Percentiles rank a stretch among this genome's conserved stretches.
These are phyloP conservation scores for Eulithis testata DNA, from an alignment of 2,888 invertebrate species.

Conservation along the genomic window DNA sequence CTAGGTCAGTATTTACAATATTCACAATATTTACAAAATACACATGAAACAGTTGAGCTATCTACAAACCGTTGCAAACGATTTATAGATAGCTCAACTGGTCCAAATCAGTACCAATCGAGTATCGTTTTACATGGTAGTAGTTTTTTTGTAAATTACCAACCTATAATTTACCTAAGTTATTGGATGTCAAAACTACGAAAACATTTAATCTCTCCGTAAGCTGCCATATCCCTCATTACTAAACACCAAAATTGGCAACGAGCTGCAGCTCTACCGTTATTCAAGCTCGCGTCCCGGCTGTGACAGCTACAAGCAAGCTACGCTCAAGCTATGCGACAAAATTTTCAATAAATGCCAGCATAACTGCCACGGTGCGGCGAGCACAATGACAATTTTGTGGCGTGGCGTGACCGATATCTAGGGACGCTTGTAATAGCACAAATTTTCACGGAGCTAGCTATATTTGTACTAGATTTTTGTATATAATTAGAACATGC, in stretches of 20 bases:
- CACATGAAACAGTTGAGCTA: no score
- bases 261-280: constrained; percentile 24
- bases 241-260: constrained; percentile 30
- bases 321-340: constrained; percentile 24
- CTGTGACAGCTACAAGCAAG: constrained; percentile 22
- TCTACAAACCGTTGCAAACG: no score
- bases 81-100: no score
- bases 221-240: constrained; percentile 21
- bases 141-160: not conserved
- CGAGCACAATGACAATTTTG: constrained; percentile 26
- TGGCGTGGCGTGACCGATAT: constrained; percentile 20
- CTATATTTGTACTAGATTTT: not conserved
- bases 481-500: no score
- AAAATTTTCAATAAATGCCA: constrained; percentile 35
- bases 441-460: constrained; percentile 11
- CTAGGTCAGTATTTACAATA: no score
- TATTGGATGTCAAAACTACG: not conserved
- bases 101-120: no score
- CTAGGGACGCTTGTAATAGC: constrained; percentile 9
- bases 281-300: constrained; percentile 20
- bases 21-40: no score
- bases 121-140: no score
- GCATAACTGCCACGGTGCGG: constrained; percentile 13
- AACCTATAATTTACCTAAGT: not conserved
- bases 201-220: constrained; percentile 12